Evolutionary conservation across 2,888 invertebrate genomes (phyloP).

Genomic region (Thecophora atra): DNA sequence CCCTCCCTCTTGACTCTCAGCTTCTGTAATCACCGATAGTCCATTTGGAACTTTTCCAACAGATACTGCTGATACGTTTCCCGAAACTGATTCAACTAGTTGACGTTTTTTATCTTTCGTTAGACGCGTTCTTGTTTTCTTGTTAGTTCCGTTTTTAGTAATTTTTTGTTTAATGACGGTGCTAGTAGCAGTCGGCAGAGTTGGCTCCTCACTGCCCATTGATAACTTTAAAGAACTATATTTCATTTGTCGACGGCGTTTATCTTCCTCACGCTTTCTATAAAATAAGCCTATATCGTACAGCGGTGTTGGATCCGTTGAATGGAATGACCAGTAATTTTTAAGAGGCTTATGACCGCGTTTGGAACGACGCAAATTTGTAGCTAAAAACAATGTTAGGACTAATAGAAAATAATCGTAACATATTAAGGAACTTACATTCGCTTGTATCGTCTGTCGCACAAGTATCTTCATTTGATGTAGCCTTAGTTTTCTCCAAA

Average conservation of each 20-base stretch:
- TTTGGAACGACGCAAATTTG: slow-evolving; percentile 52
- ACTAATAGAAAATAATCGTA: background rate
- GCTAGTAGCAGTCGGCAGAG: slow-evolving; percentile 24
- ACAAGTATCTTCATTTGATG: background rate
- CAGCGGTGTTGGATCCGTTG: slow-evolving; percentile 32
- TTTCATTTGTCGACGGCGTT: slow-evolving; percentile 3
- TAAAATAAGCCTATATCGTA: slow-evolving; percentile 10
- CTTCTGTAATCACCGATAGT: slow-evolving; percentile 3
- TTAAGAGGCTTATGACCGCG: slow-evolving; percentile 51
- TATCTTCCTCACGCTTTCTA: slow-evolving; percentile 4
- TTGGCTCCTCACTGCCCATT: background rate
- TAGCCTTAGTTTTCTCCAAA: background rate
- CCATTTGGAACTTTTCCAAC: background rate
- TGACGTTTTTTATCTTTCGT: background rate
- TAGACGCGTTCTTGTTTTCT: background rate
- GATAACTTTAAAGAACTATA: background rate
- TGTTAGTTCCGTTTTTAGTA: background rate
- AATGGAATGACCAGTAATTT: slow-evolving; percentile 36
- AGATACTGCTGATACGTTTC: background rate
- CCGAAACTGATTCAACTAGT: background rate
- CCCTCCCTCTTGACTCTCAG: background rate
- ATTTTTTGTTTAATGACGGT: slow-evolving; percentile 13
- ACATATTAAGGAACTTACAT: slow-evolving; percentile 9
- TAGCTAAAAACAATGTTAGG: background rate
- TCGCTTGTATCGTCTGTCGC: background rate